Conservation (phyloP, 2,888 invertebrate species). For the Acanthopleura granulata region DNA sequence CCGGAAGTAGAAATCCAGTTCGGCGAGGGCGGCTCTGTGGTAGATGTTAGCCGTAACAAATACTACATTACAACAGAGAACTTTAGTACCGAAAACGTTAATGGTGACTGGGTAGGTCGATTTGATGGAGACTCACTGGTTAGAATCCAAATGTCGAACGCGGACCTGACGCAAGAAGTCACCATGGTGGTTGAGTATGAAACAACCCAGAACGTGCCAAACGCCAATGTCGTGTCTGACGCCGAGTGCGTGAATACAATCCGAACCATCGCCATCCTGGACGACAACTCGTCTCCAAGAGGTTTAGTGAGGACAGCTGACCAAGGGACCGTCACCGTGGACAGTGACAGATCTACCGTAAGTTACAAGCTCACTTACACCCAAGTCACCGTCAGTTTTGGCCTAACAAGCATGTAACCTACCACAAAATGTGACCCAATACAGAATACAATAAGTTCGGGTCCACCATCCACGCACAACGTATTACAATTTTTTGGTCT, state of each 20-base stretch:
- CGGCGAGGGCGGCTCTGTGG: background rate
- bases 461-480: too few relatives aligned
- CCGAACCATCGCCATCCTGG: background rate
- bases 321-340: background rate
- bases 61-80: slow-evolving; percentile 13
- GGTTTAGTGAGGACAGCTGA: background rate
- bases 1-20: background rate
- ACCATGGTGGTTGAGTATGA: background rate
- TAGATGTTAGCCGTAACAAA: background rate
- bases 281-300: background rate
- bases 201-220: background rate
- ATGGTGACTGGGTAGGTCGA: background rate
- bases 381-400: too few relatives aligned
- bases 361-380: background rate
- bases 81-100: background rate
- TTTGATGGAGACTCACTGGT: background rate
- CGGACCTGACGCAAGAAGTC: background rate
- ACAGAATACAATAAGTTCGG: too few relatives aligned
- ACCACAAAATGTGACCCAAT: too few relatives aligned
- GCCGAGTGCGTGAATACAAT: background rate
- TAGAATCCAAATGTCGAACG: background rate
- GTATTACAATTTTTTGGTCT: too few relatives aligned
- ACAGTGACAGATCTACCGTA: background rate
- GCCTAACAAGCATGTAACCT: too few relatives aligned
- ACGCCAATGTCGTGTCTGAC: background rate